Conservation (phyloP, 2,888 invertebrate species). For the Nemurella pictetii region DNA sequence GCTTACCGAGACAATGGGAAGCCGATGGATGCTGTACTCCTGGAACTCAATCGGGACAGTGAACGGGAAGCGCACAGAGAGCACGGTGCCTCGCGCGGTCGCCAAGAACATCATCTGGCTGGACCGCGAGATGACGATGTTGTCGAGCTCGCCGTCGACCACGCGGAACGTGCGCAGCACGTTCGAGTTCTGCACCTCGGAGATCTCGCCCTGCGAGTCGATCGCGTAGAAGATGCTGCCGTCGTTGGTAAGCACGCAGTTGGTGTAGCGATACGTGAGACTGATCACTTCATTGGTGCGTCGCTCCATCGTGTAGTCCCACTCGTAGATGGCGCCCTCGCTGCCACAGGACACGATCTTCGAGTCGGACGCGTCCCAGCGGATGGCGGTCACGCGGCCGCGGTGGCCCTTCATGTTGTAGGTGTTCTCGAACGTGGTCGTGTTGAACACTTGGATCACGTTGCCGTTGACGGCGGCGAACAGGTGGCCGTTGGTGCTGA, state of each 20-base stretch:
- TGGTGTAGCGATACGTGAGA: conserved; percentile 63
- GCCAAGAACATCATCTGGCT: conserved; percentile 81
- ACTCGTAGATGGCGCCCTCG: conserved; percentile 90
- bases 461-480: conserved; percentile 88
- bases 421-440: conserved; percentile 75
- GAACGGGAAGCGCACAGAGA: conserved; percentile 76
- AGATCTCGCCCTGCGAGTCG: conserved; percentile 70
- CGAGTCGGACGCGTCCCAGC: conserved; percentile 77
- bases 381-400: conserved; percentile 63
- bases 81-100: conserved; percentile 77
- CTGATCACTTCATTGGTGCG: conserved; percentile 79
- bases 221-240: conserved; percentile 71
- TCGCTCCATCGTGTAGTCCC: conserved; percentile 77
- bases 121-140: conserved; percentile 71
- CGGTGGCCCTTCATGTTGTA: conserved; percentile 80
- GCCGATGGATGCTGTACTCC: conserved; percentile 59
- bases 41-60: conserved; percentile 63
- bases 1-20: conserved; percentile 55
- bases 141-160: conserved; percentile 57
- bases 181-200: conserved; percentile 61
- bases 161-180: conserved; percentile 52
- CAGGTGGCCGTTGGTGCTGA: conserved; percentile 83
- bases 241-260: conserved; percentile 53
- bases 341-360: conserved; percentile 82
- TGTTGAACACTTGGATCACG: conserved; percentile 82